Evolutionary conservation across 2,888 invertebrate genomes (phyloP), one percentile per base, ranked within the genome.

Genomic region (Phaedon cochleariae): DNA sequence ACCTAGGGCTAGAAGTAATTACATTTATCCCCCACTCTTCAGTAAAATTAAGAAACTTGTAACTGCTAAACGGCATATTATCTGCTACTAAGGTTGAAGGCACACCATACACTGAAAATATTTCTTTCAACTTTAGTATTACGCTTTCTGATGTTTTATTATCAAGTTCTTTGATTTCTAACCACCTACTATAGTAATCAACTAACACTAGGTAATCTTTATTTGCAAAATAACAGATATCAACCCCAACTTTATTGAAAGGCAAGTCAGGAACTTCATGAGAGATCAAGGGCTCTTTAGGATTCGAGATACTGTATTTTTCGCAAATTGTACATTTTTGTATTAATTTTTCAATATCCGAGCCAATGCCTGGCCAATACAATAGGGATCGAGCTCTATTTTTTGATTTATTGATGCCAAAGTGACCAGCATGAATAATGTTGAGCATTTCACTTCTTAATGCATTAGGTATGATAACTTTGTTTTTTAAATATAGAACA

Each of bases 171-270:
- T 48, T 48, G 20, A 48, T 48, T 48, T 48, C 48, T 18, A 48
- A 18, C 48, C 20, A 48, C 5, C 48, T 48, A 48, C 48, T 48
- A 48, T 48, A 48, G 21, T 48, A 48, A 48, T 48, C 48, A 48
- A 48, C 20, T 48, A 20, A 48, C 4, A 48, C 48, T 48, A 48
- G 20, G 48, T 48, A 48, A 48, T 48, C 48, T 18, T 48, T 18
- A 48, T 48, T 48, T 18, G 48, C 48, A 48, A 48, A 48, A 20
- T 48, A 18, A 2, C 48, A 48, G 10, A 48, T 48, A 21, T 48
- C 48, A 48, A 48, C 20, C 1, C 48, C 48, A 48, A 48, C 18
- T 18, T 48, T 18, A 48, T 18, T 17, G 48, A 48, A 48, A 48
- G 48, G 48, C 48, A 48, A 18, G 17, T 48, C 20, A 48, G 20